Evolutionary conservation across 1,140 invertebrate genomes (phyloP).

Genomic region (Cyclargus thomasi): DNA sequence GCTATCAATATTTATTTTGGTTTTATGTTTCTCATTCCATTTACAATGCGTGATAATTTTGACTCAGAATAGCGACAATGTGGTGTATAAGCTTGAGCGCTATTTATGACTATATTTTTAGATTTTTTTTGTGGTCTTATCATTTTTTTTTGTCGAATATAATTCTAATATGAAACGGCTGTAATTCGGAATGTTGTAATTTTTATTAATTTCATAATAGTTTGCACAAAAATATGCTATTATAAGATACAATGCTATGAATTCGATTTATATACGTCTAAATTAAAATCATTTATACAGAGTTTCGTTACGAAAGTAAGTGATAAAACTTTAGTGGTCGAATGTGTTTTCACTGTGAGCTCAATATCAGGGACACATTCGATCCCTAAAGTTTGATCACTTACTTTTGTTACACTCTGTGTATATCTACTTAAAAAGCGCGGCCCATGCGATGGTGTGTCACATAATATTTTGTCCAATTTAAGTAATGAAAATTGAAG

Average conservation of each 20-base stretch:
- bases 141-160: conserved; percentile 8
- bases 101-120: conserved; percentile 29
- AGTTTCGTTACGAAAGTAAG: no score
- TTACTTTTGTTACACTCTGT: no score
- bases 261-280: conserved; percentile 3
- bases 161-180: not conserved
- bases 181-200: conserved; percentile 1
- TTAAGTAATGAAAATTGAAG: conserved; percentile 23
- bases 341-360: no score
- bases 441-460: not conserved
- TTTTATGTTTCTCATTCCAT: conserved; percentile 61
- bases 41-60: conserved; percentile 46
- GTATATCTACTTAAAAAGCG: not conserved
- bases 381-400: no score
- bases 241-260: not conserved
- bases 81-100: conserved; percentile 37
- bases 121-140: conserved; percentile 9
- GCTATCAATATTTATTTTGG: conserved; percentile 38
- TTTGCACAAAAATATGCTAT: conserved; percentile 2
- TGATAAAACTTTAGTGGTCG: no score
- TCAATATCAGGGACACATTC: no score
- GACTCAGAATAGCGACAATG: conserved; percentile 46
- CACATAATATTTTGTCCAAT: not conserved
- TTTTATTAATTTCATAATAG: not conserved
- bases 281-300: not conserved